Evolutionary conservation across 1,140 invertebrate species (phyloP).

Genomic region (Drosophila miranda): DNA sequence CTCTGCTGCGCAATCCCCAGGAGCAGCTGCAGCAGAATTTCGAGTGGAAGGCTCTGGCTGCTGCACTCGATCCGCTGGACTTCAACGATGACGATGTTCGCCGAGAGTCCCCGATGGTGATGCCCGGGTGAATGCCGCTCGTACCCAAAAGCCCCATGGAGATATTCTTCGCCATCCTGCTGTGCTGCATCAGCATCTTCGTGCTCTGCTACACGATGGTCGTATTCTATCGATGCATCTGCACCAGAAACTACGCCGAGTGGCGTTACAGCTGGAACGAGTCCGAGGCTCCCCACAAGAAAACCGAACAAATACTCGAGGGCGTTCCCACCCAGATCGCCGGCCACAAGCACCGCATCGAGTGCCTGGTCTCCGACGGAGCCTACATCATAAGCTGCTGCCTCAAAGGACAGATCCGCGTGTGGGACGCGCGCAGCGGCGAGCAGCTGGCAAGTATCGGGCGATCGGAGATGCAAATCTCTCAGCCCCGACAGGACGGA

Average conservation of each 20-base stretch:
- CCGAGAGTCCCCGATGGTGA: conserved; percentile 72
- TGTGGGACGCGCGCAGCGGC: conserved; percentile 95
- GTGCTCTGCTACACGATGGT: conserved; percentile 94
- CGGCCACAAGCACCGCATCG: conserved; percentile 93
- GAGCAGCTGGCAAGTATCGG: conserved; percentile 91
- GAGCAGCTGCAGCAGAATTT: conserved; percentile 85
- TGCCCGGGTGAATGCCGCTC: conserved; percentile 85
- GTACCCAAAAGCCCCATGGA: conserved; percentile 95
- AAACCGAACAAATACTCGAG: conserved; percentile 88
- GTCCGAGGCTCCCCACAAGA: conserved; percentile 85
- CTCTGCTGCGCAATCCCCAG: conserved; percentile 87
- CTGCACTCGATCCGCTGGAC: conserved; percentile 91
- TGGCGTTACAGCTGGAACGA: conserved; percentile 95
- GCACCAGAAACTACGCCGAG: conserved; percentile 95
- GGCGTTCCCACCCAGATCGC: conserved; percentile 92
- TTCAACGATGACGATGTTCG: conserved; percentile 84
- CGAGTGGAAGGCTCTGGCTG: conserved; percentile 91
- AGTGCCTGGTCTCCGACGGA: conserved; percentile 94
- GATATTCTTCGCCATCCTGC: conserved; percentile 91
- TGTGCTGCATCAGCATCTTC: conserved; percentile 93
- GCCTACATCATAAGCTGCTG: conserved; percentile 94
- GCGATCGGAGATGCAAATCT: conserved; percentile 83
- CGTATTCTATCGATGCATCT: conserved; percentile 93
- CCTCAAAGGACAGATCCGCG: conserved; percentile 93
- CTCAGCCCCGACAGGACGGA: conserved; percentile 55